Evolutionary conservation across 2,113 vertebrate genomes (phyloP).

Genomic region (Gadus macrocephalus): DNA sequence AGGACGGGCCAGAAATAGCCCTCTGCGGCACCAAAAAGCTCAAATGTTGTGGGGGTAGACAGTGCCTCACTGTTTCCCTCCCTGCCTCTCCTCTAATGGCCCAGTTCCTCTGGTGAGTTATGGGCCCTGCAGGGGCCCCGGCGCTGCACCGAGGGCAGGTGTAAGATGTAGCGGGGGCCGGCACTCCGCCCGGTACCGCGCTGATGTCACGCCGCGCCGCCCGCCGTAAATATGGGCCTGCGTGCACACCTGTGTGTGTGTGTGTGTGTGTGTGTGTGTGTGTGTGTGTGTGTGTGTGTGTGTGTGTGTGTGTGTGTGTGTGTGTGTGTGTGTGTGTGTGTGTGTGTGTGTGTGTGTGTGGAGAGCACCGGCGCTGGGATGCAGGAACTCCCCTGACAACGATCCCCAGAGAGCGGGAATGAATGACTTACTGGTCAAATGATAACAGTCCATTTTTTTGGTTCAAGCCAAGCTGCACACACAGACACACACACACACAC

Average conservation of each 20-base stretch:
- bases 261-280: too few species aligned
- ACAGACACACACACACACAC: not conserved
- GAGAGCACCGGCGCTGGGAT: constrained; percentile 9
- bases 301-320: not conserved
- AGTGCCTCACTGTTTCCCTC: constrained; percentile 45
- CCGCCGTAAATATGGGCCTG: constrained; percentile 24
- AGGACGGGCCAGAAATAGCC: constrained; percentile 52
- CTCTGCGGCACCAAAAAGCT: not conserved
- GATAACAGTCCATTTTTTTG: constrained; percentile 35
- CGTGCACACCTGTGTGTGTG: not conserved
- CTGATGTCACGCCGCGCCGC: constrained; percentile 25
- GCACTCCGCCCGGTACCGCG: constrained; percentile 23
- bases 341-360: too few species aligned
- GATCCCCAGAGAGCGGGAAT: not conserved
- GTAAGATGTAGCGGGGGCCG: constrained; percentile 38
- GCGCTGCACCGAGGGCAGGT: constrained; percentile 42
- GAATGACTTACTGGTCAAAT: constrained; percentile 30
- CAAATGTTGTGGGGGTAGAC: constrained; percentile 45
- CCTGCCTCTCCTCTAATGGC: constrained; percentile 51
- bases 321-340: too few species aligned
- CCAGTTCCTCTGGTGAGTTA: constrained; percentile 52
- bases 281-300: too few species aligned
- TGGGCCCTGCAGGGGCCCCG: constrained; percentile 30
- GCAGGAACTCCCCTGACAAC: constrained; percentile 43
- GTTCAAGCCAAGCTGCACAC: constrained; percentile 17